Base-by-base conservation (phyloP, 2,113 vertebrate genomes). In the Symphodus melops region DNA sequence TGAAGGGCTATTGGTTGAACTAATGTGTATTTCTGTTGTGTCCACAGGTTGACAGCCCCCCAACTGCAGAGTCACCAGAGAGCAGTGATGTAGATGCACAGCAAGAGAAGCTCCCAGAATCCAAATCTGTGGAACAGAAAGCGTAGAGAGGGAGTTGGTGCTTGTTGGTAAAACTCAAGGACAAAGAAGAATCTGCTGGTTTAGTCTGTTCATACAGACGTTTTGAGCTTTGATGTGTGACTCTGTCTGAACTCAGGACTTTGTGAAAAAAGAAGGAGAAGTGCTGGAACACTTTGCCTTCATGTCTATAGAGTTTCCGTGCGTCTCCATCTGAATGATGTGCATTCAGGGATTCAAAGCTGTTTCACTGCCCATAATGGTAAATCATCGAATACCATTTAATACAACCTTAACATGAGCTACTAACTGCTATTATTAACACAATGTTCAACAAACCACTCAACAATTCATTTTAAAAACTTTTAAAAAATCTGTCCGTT, bases 11-110 rank as follows among this genome's bases (percentile, higher is more conserved):
- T 14, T 57, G 17, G 41, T 77, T n/a, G 14, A 16, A 33, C 36
- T 66, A 23, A 6, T 8, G 19, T 72, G 17, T 59, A 16, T 68
- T 13, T 59, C 14, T 56, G 41, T 69, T 81, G 42, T 77, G 57
- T 64, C 61, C 52, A 64, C 84, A 93, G 91, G 76, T 77, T 20
- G 59, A 84, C 4, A 23, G 9, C 1, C 66, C 16, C 11, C 63
- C 53, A 8, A 0, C 68, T 21, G 79, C 63, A n/a, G 48, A 3
- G 53, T 25, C 16, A 1, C 77, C 79, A 44, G 84, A 85, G 59
- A 20, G 62, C 72, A 65, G 44, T 4, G 3, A 28, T 33, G 52
- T 41, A 0, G 83, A 92, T 6, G 25, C 49, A 5, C 68, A 79
- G 56, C 66, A 89, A 60, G 68, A 81, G 58, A 44, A 19, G 0